Evolutionary conservation across 2,797 vertebrate species (phyloP), one percentile per base, ranked within the genome.

Genomic region (Hydrocynus forskahlii): DNA sequence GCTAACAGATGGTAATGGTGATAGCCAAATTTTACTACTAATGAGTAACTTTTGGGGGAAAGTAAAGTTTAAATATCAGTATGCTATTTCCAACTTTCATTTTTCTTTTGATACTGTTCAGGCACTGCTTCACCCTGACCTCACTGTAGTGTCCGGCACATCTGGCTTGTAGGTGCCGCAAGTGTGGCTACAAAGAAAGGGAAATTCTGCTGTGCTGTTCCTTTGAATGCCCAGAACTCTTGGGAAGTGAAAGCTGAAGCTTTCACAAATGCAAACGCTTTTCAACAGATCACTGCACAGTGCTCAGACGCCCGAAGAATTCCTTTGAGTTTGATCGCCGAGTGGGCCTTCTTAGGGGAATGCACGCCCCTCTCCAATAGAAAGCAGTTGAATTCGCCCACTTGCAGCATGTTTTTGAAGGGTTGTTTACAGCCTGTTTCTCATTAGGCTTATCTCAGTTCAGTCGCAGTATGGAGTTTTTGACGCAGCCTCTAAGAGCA

Each of bases 131-230:
- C 13, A 14, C 50, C 50, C 50, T 54, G 12, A 54, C 14, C 57
- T 25, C 7, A 21, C 57, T 60, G 21, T 21, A 60, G 21, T 2
- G 21, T 13, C 7, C 40, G 5, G 6, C 23, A 43, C 68, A 40
- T 63, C 71, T 50, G 52, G 59, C 19, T 5, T 67, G 17, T 7
- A 38, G 40, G 48, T 75, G 68, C 72, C 64, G 77, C 76, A 4
- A 21, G 52, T 81, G 74, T 79, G 64, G 72, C 75, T 55, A 70
- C 77, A 76, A 9, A n/a, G 57, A 83, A 74, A 59, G 78, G 83
- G 76, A 86, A 85, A 76, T 86, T 83, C 86, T 84, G 78, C 60
- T 7, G 52, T 76, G 76, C 57, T 57, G 50, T 60, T 74, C 63
- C 75, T 77, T 78, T 75, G 66, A 74, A 84, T 59, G 83, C 4